Conservation (phyloP, 1,140 invertebrate species). For the Leptopilina boulardi region DNA sequence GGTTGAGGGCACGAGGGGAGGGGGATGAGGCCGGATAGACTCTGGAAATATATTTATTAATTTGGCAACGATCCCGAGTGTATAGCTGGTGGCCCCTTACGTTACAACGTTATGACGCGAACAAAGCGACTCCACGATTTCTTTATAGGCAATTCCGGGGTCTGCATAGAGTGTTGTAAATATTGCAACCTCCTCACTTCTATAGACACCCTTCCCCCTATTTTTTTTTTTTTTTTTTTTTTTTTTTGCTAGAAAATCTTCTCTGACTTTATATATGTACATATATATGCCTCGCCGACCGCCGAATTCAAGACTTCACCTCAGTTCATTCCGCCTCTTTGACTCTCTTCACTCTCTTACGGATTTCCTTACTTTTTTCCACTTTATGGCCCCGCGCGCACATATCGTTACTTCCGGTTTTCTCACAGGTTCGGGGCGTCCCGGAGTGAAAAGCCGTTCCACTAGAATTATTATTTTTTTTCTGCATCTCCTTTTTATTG, state of each 20-base stretch:
- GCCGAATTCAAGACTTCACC: slow-evolving; percentile 49
- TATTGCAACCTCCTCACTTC: slow-evolving; percentile 57
- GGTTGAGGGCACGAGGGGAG: slow-evolving; percentile 42
- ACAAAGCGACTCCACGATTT: slow-evolving; percentile 74
- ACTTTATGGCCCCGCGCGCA: slow-evolving; percentile 54
- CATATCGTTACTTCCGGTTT: slow-evolving; percentile 49
- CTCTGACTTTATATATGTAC: slow-evolving; percentile 35
- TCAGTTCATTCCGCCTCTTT: slow-evolving; percentile 49
- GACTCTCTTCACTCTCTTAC: slow-evolving; percentile 43
- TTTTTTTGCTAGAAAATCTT: slow-evolving; percentile 24
- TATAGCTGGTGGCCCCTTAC: slow-evolving; percentile 65
- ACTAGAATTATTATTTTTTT: not conserved
- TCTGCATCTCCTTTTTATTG: not conserved
- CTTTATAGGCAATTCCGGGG: slow-evolving; percentile 75
- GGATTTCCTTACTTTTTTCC: slow-evolving; percentile 52
- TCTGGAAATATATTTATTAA: slow-evolving; percentile 76
- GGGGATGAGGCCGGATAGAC: slow-evolving; percentile 59
- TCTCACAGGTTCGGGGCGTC: slow-evolving; percentile 12
- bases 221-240: too few relatives aligned
- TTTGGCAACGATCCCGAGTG: slow-evolving; percentile 72
- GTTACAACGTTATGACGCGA: slow-evolving; percentile 74
- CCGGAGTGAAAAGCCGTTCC: slow-evolving; percentile 26
- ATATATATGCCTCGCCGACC: slow-evolving; percentile 26
- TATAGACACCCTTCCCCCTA: not conserved
- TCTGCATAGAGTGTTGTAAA: slow-evolving; percentile 70